Evolutionary conservation across 1,140 invertebrate genomes (phyloP), one percentile per base, ranked within the genome.

Genomic region (Latrodectus geometricus): DNA sequence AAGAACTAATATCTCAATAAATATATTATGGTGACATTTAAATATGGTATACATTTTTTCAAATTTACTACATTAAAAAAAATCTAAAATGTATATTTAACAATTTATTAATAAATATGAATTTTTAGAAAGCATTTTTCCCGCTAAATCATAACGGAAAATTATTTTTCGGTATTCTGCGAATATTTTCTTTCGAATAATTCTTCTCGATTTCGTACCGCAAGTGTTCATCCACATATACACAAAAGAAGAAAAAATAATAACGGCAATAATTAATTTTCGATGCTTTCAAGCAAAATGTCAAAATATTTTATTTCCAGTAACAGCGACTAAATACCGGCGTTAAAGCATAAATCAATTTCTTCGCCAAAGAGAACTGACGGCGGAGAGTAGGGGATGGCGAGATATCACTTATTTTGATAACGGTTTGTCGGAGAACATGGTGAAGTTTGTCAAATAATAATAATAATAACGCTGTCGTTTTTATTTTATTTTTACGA

Each of bases 401-500:
- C 8, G 9, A 35, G 81, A 83, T 56, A 75, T 56, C 83, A 72
- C 48, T 86, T 56, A 86, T 76, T 86, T 86, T 78, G 83, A 86
- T 86, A 86, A 70, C 72, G 50, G 72, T 74, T 84, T 49, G 70
- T 70, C 50, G 50, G 74, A 48, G 48, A 73, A 78, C 75, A 78
- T 73, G 83, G 2, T 77, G 76, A 86, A 86, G 74, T 86, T 86
- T 86, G 83, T 86, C 83, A 86, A 86, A 86, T 86, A 77, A 78
- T 72, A 84, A 84, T 72, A 84, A 84, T 84, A 76, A 73, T 72
- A 68, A 17, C 48, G 35, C 68, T 12, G n/a, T 8, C 12, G 69
- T 84, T 84, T 76, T 86, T 77, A 77, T 72, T 78, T 86, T 78
- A 86, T 86, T 86, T 86, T 86, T 86, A 86, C 83, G 72, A 35